phyloP scores from a whole-genome alignment of 2,113 vertebrate species.

The Paedocypris sp. region DNA sequence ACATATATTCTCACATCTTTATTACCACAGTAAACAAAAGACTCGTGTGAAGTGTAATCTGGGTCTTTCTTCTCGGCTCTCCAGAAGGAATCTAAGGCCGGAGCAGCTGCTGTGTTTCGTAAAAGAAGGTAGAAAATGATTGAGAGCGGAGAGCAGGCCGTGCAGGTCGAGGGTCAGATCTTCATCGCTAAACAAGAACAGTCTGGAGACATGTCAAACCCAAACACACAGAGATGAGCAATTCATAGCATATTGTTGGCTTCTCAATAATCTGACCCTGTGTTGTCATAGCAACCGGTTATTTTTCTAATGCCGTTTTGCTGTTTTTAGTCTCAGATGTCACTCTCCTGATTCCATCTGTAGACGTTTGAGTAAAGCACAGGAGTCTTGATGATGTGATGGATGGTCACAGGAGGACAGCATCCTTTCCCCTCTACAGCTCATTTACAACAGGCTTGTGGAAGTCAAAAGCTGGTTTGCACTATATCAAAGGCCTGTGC shows the following conservation, averaged over 20 bases:
- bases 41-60: no score
- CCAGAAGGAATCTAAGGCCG: conserved; percentile 46
- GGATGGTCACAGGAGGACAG: conserved; percentile 33
- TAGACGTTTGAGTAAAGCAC: no score
- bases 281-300: no score
- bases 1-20: no score
- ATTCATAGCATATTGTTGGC: no score
- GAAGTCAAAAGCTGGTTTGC: conserved; percentile 25
- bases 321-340: no score
- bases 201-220: conserved; percentile 40
- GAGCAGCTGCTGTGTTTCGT: conserved; percentile 52
- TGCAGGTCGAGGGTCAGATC: conserved; percentile 42
- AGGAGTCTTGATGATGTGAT: conserved; percentile 35
- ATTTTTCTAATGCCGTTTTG: no score
- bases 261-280: no score
- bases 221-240: conserved; percentile 14
- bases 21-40: no score
- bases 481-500: conserved; percentile 23
- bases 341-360: no score
- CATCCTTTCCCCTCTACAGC: not conserved
- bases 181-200: conserved; percentile 55
- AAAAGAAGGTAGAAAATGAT: conserved; percentile 42
- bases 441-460: conserved; percentile 1
- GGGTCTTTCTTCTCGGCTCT: not conserved
- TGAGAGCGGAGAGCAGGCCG: conserved; percentile 37